phyloP scores from a whole-genome alignment of 2,113 vertebrate species.

The Rhinogobius similis region DNA sequence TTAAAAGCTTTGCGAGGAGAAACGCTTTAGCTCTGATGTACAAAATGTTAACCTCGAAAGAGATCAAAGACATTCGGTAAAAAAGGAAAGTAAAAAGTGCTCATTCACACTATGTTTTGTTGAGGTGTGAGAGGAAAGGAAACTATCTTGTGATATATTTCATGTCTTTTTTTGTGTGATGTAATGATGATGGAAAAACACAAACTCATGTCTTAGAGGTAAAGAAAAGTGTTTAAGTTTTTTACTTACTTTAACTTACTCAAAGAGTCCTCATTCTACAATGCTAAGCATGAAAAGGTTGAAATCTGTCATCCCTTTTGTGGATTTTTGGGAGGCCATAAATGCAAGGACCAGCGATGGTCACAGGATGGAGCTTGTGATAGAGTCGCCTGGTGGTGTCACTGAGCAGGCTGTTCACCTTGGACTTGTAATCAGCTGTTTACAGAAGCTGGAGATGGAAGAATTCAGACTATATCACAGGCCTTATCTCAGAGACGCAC shows the following conservation, averaged over 20 bases:
- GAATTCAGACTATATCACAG: too few relatives aligned
- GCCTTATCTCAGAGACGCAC: too few relatives aligned
- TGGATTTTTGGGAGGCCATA: too few relatives aligned
- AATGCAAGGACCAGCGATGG: too few relatives aligned
- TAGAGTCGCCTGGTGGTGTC: too few relatives aligned
- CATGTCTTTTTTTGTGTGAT: not conserved
- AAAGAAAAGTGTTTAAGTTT: not conserved
- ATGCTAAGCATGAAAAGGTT: too few relatives aligned
- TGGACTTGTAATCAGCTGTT: too few relatives aligned
- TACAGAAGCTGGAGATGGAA: too few relatives aligned
- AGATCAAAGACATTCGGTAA: conserved; percentile 44
- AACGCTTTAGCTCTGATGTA: conserved; percentile 45
- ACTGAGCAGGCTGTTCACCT: too few relatives aligned
- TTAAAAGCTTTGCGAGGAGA: conserved; percentile 50
- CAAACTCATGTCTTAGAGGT: not conserved
- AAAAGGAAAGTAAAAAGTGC: conserved; percentile 13
- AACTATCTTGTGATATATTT: not conserved
- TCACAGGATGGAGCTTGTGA: too few relatives aligned
- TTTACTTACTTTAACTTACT: not conserved
- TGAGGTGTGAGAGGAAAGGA: not conserved
- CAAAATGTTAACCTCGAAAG: conserved; percentile 47
- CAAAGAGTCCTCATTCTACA: not conserved
- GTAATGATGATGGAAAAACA: conserved; percentile 1
- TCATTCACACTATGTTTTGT: conserved; percentile 1
- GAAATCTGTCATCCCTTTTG: too few relatives aligned